Evolutionary conservation across 2,797 vertebrate species (phyloP), one percentile per base, ranked within the genome.

Genomic region (Channallabes apus): DNA sequence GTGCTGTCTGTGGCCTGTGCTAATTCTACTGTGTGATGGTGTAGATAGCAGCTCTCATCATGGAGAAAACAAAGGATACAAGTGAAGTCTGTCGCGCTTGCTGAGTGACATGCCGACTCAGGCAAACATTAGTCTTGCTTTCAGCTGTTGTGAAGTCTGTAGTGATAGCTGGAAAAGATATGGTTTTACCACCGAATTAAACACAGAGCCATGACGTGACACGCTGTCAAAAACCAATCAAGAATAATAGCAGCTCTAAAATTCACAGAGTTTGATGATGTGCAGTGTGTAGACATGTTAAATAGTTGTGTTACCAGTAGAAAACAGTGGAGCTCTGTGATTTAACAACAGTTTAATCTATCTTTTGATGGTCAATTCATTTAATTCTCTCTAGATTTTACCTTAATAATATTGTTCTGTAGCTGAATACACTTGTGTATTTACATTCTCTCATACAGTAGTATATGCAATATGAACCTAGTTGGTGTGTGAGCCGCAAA

Each of bases 111-210:
- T 3, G 20, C 76, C 61, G 61, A 38, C 29, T 38, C 76, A 15
- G 58, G 32, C 76, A 61, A 62, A 62, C 76, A 61, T 79, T 79
- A 61, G 32, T 41, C 76, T 62, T 79, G 22, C n/a, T 41, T 61
- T 62, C 82, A 73, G 35, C 69, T 67, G 78, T 54, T n/a, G 4
- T 75, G 51, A 76, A 64, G 65, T 59, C 54, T 59, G 81, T 20
- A 58, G 32, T 24, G 56, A 65, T 27, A 83, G 59, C 51, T 41
- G n/a, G 71, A 65, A 27, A 29, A 62, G 76, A 79, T 79, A 62
- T 17, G 27, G 41, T 62, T 79, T 79, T 35, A 59, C 18, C 18
- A 22, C 27, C 12, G 29, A 24, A 59, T 35, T 18, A 38, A 41
- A 62, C 8, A 59, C 29, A 24, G 56, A 79, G 35, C 6, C 22